Evolutionary conservation across 2,113 vertebrate genomes (phyloP), one percentile per base, ranked within the genome.

Genomic region (Colinus virginianus): DNA sequence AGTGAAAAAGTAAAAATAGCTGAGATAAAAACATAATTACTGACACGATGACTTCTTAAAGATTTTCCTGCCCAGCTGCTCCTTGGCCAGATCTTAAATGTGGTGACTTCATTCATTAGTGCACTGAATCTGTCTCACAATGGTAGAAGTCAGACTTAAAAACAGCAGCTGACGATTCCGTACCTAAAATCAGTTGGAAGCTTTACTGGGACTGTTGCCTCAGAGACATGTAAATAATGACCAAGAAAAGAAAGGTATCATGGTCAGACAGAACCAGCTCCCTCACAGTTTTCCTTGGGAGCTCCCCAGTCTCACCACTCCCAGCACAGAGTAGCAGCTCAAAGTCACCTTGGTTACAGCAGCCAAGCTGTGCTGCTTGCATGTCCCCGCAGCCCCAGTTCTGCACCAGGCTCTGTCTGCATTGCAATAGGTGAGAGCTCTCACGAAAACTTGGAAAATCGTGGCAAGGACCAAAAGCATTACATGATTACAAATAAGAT

Each of bases 311-410:
- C 87, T 75, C 78, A 53, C 86, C 88, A 14, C 62, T 69, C 22
- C 67, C 56, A 70, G 56, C 93, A 56, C 90, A 62, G 70, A 66
- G 75, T 55, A 42, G 53, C 38, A 19, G 84, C 45, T 93, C 87
- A 95, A 93, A 93, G 92, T 93, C 88, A 96, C 90, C 88, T 87
- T 53, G 49, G 80, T 42, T 38, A 55, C 72, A 82, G 21, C 81
- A 92, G 92, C 80, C 63, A 56, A 58, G 81, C 70, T 87, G 71
- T 67, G 45, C 53, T 32, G 19, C 4, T 3, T 2, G 5, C 30
- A 1, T 42, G 64, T 83, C 90, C 91, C 82, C 59, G 75, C 70
- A 93, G 95, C 84, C 81, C 78, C 13, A 3, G 79, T 81, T 58
- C 90, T 90, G 91, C 82, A 80, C 72, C 88, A 61, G 1, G 0